Evolutionary conservation across 2,797 vertebrate species (phyloP), one percentile per base, ranked within the genome.

Genomic region (Borostomias antarcticus): DNA sequence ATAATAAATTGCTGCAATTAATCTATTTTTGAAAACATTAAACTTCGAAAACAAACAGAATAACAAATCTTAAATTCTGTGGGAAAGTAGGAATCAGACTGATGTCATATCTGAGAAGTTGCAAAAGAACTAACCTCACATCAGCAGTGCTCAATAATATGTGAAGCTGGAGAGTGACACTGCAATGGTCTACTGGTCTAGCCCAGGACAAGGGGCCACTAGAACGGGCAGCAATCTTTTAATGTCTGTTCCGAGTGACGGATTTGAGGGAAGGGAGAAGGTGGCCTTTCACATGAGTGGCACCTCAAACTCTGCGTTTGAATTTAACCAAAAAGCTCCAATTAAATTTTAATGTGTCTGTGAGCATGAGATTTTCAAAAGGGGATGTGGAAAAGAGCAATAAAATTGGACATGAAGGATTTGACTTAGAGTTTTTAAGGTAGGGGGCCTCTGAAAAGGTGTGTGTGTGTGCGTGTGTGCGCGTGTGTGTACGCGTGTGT

Each of bases 271-370:
- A 64, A 73, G 29, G 19, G 4, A 52, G 54, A 58, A 72, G 35
- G 35, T 52, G 66, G 59, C 69, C 35, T 33, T 52, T 68, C 51
- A 21, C 29, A 62, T 32, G 57, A 59, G 50, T 43, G 65, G 32
- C 1, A 6, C 35, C 40, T 23, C 25, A 13, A 45, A 19, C n/a
- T 37, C 63, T 9, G 9, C n/a, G 43, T 19, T 26, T 67, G 23
- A 75, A 66, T 68, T 82, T 69, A 70, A 78, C 74, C 72, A 56
- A 54, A 80, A 75, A 74, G 25, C 58, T 87, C 69, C 76, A 82
- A 86, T 85, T 87, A 73, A 83, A 81, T 61, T 76, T 77, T 72
- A 80, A 69, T 59, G 58, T 62, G 69, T 50, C 4, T 52, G 33
- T 75, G 75, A 52, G 11, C 19, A 56, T 54, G 67, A 9, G 53